Percentiles rank a stretch among this genome's conserved stretches.
Evolutionary conservation across 2,888 invertebrate genomes (phyloP).

Genomic region (Disparrhopalites patrizii): DNA sequence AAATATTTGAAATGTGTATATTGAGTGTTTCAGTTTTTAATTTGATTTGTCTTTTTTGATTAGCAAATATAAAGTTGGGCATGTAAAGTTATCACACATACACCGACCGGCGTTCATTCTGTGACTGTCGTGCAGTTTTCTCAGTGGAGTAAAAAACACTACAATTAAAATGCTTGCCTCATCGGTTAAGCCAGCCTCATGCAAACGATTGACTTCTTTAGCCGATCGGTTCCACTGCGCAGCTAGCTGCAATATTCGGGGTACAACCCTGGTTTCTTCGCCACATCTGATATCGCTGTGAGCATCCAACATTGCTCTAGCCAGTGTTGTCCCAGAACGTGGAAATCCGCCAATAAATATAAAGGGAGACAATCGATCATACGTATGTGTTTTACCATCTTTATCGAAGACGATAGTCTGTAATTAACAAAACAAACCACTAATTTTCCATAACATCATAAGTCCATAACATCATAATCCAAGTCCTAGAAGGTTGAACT

Average conservation of each 20-base stretch:
- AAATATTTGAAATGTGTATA: too few species aligned
- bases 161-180: constrained; percentile 57
- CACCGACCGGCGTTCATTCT: too few species aligned
- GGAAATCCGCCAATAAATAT: constrained; percentile 98
- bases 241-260: constrained; percentile 89
- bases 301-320: constrained; percentile 97
- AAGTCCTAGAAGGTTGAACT: too few species aligned
- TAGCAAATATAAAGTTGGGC: too few species aligned
- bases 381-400: constrained; percentile 65
- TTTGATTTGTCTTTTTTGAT: too few species aligned
- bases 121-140: too few species aligned
- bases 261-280: constrained; percentile 95
- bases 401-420: constrained; percentile 63
- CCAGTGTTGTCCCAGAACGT: constrained; percentile 92
- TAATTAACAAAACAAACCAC: constrained; percentile 25
- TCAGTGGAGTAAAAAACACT: neutral
- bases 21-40: too few species aligned
- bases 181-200: constrained; percentile 90
- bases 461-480: too few species aligned
- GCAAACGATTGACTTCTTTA: constrained; percentile 81
- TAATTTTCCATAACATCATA: neutral
- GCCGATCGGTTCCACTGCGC: constrained; percentile 93
- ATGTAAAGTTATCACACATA: too few species aligned
- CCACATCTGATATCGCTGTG: constrained; percentile 73
- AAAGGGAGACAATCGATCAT: constrained; percentile 84